These are phyloP conservation scores for Austrolebias charrua DNA, from an alignment of 2,797 vertebrate genomes.

Conservation along the genomic window DNA sequence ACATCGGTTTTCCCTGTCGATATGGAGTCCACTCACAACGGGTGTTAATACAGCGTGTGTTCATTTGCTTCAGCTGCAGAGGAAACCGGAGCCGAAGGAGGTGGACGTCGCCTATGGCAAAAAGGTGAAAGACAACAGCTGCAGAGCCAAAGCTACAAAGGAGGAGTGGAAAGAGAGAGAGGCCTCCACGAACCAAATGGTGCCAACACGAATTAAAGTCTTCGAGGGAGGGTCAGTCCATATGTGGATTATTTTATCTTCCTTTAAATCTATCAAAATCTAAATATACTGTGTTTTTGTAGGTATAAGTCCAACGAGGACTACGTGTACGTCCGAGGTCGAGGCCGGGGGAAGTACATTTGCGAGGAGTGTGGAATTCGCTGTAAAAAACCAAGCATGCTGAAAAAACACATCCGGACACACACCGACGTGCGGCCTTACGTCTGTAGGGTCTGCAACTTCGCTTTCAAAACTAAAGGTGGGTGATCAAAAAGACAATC, in stretches of 20 bases:
- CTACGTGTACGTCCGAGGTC: slow-evolving; percentile 97
- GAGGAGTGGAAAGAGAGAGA: slow-evolving; percentile 95
- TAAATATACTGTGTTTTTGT: slow-evolving; percentile 15
- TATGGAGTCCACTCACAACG: slow-evolving; percentile 50
- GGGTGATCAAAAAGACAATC: slow-evolving; percentile 14
- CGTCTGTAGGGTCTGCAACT: slow-evolving; percentile 97
- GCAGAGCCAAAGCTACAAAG: slow-evolving; percentile 90
- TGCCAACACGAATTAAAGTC: slow-evolving; percentile 96
- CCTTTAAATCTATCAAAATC: not conserved
- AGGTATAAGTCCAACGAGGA: slow-evolving; percentile 99
- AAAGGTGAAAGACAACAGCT: slow-evolving; percentile 88
- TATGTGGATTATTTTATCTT: not conserved
- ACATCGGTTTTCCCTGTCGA: slow-evolving; percentile 61
- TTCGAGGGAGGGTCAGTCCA: slow-evolving; percentile 97
- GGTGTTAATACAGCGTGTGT: slow-evolving; percentile 70
- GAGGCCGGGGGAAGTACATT: slow-evolving; percentile 97
- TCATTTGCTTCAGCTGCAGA: slow-evolving; percentile 80
- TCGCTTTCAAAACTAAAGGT: slow-evolving; percentile 99
- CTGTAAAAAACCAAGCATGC: slow-evolving; percentile 99
- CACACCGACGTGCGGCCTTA: slow-evolving; percentile 98
- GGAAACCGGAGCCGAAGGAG: slow-evolving; percentile 91
- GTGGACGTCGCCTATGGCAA: slow-evolving; percentile 88
- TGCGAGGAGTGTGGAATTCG: slow-evolving; percentile 99
- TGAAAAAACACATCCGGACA: slow-evolving; percentile 98
- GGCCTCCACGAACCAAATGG: slow-evolving; percentile 84